Percentiles rank a stretch among this genome's conserved stretches.
Conservation (phyloP, 2,888 invertebrate genomes). For the Amphimallon solstitiale region DNA sequence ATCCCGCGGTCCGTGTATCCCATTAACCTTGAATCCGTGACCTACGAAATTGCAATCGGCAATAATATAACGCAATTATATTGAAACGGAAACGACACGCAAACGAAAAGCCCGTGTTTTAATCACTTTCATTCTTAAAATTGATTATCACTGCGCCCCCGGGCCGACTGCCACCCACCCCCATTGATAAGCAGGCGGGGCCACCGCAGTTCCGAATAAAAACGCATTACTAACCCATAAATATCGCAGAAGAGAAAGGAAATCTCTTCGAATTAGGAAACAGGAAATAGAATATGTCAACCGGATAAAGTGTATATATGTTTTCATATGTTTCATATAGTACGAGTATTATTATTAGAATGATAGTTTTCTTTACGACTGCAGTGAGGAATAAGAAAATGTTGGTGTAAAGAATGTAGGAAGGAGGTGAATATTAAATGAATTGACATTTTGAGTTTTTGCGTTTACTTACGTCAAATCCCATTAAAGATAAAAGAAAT, state of each 20-base stretch:
- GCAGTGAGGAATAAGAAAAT: too few species aligned
- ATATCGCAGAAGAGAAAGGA: neutral
- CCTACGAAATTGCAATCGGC: constrained; percentile 3
- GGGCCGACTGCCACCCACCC: too few species aligned
- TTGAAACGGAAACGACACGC: constrained; percentile 22
- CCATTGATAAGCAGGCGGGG: too few species aligned
- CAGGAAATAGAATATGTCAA: too few species aligned
- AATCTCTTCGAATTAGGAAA: neutral
- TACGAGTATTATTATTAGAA: neutral
- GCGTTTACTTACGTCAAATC: too few species aligned
- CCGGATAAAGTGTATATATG: too few species aligned
- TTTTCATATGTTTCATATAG: neutral
- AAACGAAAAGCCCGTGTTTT: neutral
- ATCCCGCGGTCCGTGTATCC: neutral
- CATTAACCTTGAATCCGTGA: constrained; percentile 31
- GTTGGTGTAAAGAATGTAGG: too few species aligned
- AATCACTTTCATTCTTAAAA: constrained; percentile 29
- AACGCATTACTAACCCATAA: neutral
- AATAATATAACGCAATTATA: constrained; percentile 19
- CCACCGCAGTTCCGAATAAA: too few species aligned
- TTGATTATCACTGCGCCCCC: neutral
- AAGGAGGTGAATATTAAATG: too few species aligned
- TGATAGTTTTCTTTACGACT: too few species aligned
- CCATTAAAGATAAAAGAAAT: too few species aligned
- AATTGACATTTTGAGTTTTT: too few species aligned